Evolutionary conservation across 2,797 vertebrate species (phyloP), one percentile per base, ranked within the genome.

Genomic region (Gymnocypris eckloni): DNA sequence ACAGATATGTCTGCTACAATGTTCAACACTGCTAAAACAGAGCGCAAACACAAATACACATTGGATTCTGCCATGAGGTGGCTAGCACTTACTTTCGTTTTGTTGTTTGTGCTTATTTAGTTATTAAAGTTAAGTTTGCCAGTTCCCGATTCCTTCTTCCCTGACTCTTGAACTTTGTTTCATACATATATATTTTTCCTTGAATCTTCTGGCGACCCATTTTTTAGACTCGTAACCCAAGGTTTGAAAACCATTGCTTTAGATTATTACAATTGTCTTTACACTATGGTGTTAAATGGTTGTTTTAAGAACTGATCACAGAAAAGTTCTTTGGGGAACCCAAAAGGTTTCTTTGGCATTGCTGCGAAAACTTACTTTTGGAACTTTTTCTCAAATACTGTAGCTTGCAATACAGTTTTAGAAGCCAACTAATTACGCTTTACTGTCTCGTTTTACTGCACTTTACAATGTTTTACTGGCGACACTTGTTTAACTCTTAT

Each of bases 391-490:
- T 43, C 37, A 72, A 82, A 43, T 20, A 37, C 64, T 67, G 64
- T 37, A 72, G 8, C 20, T 54, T 70, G 3, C n/a, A 56, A 59
- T 41, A 48, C 25, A 48, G 45, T 48, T 64, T 61, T 41, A 81
- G 28, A 25, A 69, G 64, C 45, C 33, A 70, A 37, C 11, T 41
- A 81, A 81, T n/a, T 48, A 50, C n/a, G 4, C 16, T 80, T 66
- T 80, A 48, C 64, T 66, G 50, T 82, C 54, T 61, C 4, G 22
- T 61, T 81, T 82, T 12, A 82, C 33, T 13, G 22, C 28, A 61
- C 41, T 64, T 75, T 75, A 64, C 50, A 48, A 37, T 83, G 56
- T 59, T 64, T 64, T 48, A 48, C 54, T 83, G 18, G 48, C 16
- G 11, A 76, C 61, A 48, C 48, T 70, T 45, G 50, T 41, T 50